A percentile compares a stretch with the other conserved stretches of the same genome.
Evolutionary conservation across 2,113 vertebrate genomes (phyloP).

Genomic region (Oxygymnocypris stewartii): DNA sequence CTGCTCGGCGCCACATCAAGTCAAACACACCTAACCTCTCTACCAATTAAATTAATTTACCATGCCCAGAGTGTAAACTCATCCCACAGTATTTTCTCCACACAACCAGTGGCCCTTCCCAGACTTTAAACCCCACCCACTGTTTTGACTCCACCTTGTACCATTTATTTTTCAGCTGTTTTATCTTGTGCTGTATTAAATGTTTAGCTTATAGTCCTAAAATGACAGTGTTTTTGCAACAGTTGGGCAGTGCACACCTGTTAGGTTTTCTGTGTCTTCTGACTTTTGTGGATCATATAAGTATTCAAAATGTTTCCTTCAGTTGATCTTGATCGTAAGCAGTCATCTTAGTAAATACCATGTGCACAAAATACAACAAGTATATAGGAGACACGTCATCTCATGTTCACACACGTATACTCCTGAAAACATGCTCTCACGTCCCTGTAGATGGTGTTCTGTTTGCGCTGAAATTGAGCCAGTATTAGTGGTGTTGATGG

Average conservation of each 20-base stretch:
- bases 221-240: not conserved
- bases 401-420: not conserved
- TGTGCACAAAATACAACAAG: not conserved
- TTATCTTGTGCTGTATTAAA: slow-evolving; percentile 11
- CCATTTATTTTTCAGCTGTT: slow-evolving; percentile 10
- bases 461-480: slow-evolving; percentile 18
- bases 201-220: slow-evolving; percentile 2
- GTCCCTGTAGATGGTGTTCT: not conserved
- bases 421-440: slow-evolving; percentile 9
- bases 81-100: too few relatives aligned
- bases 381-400: not conserved
- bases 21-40: too few relatives aligned
- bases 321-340: not conserved
- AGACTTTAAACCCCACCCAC: not conserved
- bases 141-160: not conserved
- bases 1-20: too few relatives aligned
- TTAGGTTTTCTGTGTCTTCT: not conserved
- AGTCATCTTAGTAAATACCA: slow-evolving; percentile 8
- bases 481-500: slow-evolving; percentile 19
- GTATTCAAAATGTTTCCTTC: slow-evolving; percentile 7
- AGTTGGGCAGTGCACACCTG: not conserved
- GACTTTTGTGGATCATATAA: slow-evolving; percentile 35
- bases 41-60: not conserved
- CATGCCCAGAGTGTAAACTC: not conserved
- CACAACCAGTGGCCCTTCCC: too few relatives aligned